These are phyloP conservation scores for human (Homo sapiens) DNA, from an alignment of 2,113 vertebrate genomes.

Conservation along the genomic window GRCh38 chr7:95205501-95206000, in stretches of 20 bases:
- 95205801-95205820: not conserved
- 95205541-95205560: not conserved
- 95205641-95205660: not conserved
- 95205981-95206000: not conserved
- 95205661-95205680: not conserved
- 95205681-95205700: not conserved
- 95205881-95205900: not conserved
- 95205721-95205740: not conserved
- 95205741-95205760: not conserved
- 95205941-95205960: not conserved
- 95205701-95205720: not conserved
- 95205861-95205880: not conserved
- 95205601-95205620: accelerated
- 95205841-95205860: not conserved
- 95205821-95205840: not conserved
- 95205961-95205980: not conserved
- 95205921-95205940: not conserved
- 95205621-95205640: not conserved
- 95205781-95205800: not conserved
- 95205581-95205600: not conserved
- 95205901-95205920: not conserved
- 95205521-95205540: not conserved
- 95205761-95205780: not conserved
- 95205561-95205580: not conserved
- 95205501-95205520: not conserved